Conservation (phyloP, 2,888 invertebrate genomes). For the Lydus trimaculatus region DNA sequence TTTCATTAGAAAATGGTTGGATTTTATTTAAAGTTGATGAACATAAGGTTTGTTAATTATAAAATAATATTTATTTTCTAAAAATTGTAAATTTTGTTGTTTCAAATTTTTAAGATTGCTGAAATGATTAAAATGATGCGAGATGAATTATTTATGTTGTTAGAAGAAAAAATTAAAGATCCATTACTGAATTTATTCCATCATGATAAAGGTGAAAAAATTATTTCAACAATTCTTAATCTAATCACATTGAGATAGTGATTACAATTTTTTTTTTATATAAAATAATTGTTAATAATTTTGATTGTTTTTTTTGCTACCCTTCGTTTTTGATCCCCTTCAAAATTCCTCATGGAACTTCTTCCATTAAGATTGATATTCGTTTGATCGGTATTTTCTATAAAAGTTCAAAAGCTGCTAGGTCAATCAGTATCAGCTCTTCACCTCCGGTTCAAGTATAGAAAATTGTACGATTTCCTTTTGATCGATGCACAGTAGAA, state of each 20-base stretch:
- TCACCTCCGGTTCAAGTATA: constrained; percentile 7
- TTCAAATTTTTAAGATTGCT: constrained; percentile 67
- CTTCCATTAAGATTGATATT: neutral
- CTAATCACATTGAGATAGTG: constrained; percentile 60
- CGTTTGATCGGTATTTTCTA: constrained; percentile 2
- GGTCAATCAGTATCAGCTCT: constrained; percentile 9
- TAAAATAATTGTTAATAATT: neutral
- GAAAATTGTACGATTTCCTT: constrained; percentile 27
- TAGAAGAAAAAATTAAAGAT: constrained; percentile 86
- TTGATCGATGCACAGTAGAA: constrained; percentile 17
- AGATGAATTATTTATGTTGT: constrained; percentile 74
- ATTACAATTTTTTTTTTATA: neutral
- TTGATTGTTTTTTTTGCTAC: neutral
- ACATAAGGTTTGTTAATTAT: constrained; percentile 66
- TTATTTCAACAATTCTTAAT: constrained; percentile 79
- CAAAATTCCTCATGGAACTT: neutral
- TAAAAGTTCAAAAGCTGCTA: neutral
- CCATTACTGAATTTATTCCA: constrained; percentile 77
- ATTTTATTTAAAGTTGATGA: constrained; percentile 81
- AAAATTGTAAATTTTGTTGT: neutral
- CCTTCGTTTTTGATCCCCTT: neutral
- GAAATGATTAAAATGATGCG: constrained; percentile 83
- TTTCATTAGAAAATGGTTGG: constrained; percentile 82
- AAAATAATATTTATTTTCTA: constrained; percentile 13
- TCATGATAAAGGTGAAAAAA: constrained; percentile 76